Conservation (phyloP, 2,797 vertebrate genomes). For the Hipposideros larvatus region DNA sequence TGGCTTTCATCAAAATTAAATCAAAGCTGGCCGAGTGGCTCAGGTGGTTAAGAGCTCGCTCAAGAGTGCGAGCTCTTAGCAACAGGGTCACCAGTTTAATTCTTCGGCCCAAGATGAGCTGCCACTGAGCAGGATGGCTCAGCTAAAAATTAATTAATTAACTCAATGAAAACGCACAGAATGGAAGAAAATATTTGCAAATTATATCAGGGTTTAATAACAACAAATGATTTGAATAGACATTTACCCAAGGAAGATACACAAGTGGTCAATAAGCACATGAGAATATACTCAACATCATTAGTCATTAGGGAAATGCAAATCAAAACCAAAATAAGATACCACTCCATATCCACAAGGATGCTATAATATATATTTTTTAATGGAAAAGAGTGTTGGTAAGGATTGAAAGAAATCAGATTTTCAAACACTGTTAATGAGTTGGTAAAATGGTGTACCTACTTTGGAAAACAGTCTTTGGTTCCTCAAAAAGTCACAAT, state of each 20-base stretch:
- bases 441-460: background rate
- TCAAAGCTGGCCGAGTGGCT: too few relatives aligned
- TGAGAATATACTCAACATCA: background rate
- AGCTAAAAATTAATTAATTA: too few relatives aligned
- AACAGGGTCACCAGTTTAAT: too few relatives aligned
- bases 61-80: too few relatives aligned
- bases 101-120: too few relatives aligned
- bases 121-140: too few relatives aligned
- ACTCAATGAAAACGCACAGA: background rate
- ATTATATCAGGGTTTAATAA: background rate
- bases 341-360: background rate
- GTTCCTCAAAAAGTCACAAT: slow-evolving; percentile 28
- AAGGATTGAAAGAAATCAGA: background rate
- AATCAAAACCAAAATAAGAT: slow-evolving; percentile 22
- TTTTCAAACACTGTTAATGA: background rate
- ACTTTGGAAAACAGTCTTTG: background rate
- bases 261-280: background rate
- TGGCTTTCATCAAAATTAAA: slow-evolving; percentile 28
- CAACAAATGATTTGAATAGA: slow-evolving; percentile 3
- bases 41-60: too few relatives aligned
- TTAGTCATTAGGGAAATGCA: background rate
- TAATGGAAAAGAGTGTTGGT: background rate
- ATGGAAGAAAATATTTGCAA: slow-evolving; percentile 21
- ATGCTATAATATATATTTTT: background rate
- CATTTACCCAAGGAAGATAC: background rate